phyloP scores from a whole-genome alignment of 1,140 invertebrate species.

The Drosophila pruinosa region DNA sequence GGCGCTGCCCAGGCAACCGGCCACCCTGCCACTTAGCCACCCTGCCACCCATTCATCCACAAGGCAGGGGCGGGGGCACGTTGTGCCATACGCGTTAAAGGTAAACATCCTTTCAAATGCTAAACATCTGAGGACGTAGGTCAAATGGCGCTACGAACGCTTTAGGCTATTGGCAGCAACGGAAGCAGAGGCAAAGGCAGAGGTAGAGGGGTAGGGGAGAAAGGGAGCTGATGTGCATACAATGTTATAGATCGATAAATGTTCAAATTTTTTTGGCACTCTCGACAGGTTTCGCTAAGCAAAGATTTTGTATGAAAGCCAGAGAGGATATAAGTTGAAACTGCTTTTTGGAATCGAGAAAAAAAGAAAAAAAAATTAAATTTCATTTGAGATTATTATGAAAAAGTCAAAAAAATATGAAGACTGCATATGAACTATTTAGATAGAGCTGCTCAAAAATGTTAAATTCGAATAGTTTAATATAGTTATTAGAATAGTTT shows the following conservation, averaged over 20 bases:
- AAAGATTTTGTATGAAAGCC: background rate
- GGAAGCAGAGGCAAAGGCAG: background rate
- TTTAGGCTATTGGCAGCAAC: constrained; percentile 25
- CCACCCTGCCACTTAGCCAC: background rate
- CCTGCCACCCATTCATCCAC: constrained; percentile 9
- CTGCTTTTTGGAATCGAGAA: background rate
- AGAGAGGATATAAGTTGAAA: background rate
- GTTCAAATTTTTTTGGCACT: constrained; percentile 43
- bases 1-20: constrained; percentile 59
- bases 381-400: background rate
- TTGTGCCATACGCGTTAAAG: constrained; percentile 70
- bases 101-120: constrained; percentile 72
- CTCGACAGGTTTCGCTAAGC: background rate
- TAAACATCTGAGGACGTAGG: constrained; percentile 45
- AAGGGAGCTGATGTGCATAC: constrained; percentile 11
- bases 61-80: constrained; percentile 9
- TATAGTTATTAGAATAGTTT: no score
- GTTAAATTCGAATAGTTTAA: no score
- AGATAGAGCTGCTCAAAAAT: no score
- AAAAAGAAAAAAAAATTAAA: background rate
- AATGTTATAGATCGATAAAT: constrained; percentile 34
- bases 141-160: constrained; percentile 58
- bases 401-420: no score
- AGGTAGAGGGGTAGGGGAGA: background rate
- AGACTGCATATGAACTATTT: no score